A percentile compares a stretch with the other conserved stretches of the same genome.
Conservation (phyloP, 2,888 invertebrate species). For the Agrotis puta region DNA sequence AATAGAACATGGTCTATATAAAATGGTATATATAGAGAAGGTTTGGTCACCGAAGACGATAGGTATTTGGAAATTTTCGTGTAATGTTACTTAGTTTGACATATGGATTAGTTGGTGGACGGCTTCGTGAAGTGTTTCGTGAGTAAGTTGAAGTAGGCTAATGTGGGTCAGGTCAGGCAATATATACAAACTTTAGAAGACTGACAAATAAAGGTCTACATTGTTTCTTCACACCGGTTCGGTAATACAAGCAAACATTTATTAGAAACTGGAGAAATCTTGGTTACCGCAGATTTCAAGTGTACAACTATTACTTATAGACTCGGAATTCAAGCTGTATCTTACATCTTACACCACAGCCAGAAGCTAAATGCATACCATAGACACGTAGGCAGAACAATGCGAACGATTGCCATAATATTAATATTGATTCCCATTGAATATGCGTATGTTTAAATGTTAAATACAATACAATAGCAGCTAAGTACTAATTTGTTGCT, state of each 20-base stretch:
- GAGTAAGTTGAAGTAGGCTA: background rate
- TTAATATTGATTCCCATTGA: slow-evolving; percentile 77
- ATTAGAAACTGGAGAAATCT: background rate
- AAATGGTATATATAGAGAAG: too few relatives aligned
- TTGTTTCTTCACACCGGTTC: background rate
- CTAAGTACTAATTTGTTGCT: slow-evolving; percentile 53
- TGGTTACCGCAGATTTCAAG: background rate
- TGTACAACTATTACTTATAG: background rate
- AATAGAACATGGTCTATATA: background rate
- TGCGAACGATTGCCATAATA: slow-evolving; percentile 65
- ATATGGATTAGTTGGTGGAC: too few relatives aligned
- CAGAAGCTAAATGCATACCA: slow-evolving; percentile 58
- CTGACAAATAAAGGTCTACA: background rate
- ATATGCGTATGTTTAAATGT: slow-evolving; percentile 75
- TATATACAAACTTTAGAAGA: background rate
- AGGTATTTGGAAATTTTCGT: too few relatives aligned
- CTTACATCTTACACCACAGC: slow-evolving; percentile 40
- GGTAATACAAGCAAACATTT: background rate
- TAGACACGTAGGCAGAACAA: slow-evolving; percentile 81
- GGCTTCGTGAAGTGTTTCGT: too few relatives aligned
- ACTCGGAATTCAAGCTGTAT: background rate
- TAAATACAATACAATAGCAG: slow-evolving; percentile 49
- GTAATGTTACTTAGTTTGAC: too few relatives aligned
- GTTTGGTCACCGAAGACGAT: too few relatives aligned
- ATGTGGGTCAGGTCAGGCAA: background rate